Percentiles rank a stretch among this genome's conserved stretches.
These are phyloP conservation scores for Drosophila santomea DNA, from an alignment of 1,140 invertebrate species.

Conservation along the genomic window DNA sequence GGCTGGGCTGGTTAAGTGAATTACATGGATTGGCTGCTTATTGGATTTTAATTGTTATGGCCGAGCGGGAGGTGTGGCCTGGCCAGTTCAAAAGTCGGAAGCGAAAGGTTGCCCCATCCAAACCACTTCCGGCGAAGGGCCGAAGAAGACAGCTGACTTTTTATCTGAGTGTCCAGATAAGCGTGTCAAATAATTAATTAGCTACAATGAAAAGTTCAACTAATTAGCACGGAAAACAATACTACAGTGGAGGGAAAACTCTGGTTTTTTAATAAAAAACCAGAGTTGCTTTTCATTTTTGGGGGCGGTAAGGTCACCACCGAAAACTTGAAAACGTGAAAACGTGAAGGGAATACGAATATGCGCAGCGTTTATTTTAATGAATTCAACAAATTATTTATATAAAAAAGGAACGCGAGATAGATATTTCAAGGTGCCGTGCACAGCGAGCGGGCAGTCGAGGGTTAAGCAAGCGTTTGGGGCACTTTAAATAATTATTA, in stretches of 20 bases:
- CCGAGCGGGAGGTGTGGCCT: conserved; percentile 37
- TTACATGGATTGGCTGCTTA: conserved; percentile 80
- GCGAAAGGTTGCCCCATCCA: conserved; percentile 34
- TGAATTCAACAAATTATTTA: conserved; percentile 72
- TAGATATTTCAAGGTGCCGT: conserved; percentile 72
- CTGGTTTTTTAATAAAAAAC: conserved; percentile 1
- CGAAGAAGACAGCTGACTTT: conserved; percentile 28
- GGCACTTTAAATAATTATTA: conserved; percentile 78
- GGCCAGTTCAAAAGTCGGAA: conserved; percentile 52
- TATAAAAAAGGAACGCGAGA: conserved; percentile 32
- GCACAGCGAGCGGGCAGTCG: background rate
- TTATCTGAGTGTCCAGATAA: conserved; percentile 62
- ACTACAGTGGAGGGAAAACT: conserved; percentile 36
- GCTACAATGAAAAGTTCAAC: conserved; percentile 70
- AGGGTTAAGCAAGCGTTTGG: conserved; percentile 45
- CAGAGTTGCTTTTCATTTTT: conserved; percentile 2
- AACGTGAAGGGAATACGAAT: conserved; percentile 62
- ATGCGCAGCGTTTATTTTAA: conserved; percentile 66
- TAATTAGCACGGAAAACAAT: conserved; percentile 73
- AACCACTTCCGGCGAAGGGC: conserved; percentile 52
- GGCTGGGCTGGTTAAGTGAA: conserved; percentile 66
- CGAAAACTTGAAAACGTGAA: conserved; percentile 30
- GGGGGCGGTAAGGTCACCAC: conserved; percentile 35
- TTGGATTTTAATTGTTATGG: conserved; percentile 74
- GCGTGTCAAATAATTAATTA: conserved; percentile 82